Evolutionary conservation across 2,888 invertebrate species (phyloP).

Genomic region (Hipparchia sbordonii): DNA sequence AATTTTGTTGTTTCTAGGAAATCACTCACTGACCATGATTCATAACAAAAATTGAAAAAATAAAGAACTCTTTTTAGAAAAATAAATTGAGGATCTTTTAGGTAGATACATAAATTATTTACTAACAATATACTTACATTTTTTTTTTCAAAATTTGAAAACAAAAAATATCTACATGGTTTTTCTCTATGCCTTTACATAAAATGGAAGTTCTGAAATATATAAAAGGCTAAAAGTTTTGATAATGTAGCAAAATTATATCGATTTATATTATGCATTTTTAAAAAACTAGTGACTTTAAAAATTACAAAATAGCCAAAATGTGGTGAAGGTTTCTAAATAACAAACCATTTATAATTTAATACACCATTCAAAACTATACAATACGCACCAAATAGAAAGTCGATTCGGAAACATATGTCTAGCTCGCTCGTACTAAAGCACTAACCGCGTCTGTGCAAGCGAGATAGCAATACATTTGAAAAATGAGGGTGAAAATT

Average conservation of each 20-base stretch:
- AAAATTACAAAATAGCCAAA: constrained; percentile 12
- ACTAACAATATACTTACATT: not conserved
- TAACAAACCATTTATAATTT: constrained; percentile 2
- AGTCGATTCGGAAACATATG: not conserved
- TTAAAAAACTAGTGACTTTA: constrained; percentile 15
- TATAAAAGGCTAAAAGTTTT: not conserved
- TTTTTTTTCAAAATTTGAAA: not conserved
- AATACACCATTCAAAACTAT: constrained; percentile 8
- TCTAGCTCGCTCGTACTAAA: not conserved
- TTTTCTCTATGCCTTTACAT: not conserved
- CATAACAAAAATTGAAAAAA: constrained; percentile 6
- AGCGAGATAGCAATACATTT: not conserved
- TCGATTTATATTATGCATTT: not conserved
- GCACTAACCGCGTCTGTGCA: not conserved
- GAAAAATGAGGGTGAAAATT: not conserved
- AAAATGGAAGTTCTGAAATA: constrained; percentile 5
- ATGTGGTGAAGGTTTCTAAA: constrained; percentile 10
- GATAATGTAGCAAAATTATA: not conserved
- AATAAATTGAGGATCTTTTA: constrained; percentile 11
- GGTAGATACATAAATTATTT: not conserved
- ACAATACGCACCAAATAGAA: not conserved
- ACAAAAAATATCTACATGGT: not conserved
- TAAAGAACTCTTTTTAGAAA: constrained; percentile 5
- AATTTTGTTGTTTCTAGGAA: not conserved
- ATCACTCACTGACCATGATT: constrained; percentile 7